phyloP scores from a whole-genome alignment of 2,113 vertebrate genomes.

The Coptodon bakossiorum region DNA sequence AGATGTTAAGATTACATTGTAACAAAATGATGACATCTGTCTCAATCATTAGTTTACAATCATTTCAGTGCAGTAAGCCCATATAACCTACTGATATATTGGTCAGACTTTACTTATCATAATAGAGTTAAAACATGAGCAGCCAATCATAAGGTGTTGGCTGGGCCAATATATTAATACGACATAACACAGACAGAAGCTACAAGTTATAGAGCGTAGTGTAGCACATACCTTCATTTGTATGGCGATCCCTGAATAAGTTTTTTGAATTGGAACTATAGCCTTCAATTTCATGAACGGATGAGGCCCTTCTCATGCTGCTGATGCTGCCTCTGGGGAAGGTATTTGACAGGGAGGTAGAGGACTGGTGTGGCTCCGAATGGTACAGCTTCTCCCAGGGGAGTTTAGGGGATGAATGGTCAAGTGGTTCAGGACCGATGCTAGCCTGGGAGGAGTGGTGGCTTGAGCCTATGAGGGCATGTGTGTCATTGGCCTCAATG shows the following conservation, averaged over 20 bases:
- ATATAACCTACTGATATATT: neutral
- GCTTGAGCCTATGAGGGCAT: slow-evolving; percentile 87
- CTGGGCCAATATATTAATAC: neutral
- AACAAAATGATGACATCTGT: neutral
- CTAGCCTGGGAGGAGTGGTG: slow-evolving; percentile 85
- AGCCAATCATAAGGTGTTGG: neutral
- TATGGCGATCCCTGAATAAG: slow-evolving; percentile 84
- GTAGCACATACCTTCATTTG: slow-evolving; percentile 83
- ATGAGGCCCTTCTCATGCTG: slow-evolving; percentile 92
- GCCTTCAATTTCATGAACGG: slow-evolving; percentile 94
- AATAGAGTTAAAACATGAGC: neutral
- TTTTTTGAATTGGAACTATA: slow-evolving; percentile 83
- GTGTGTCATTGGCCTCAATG: slow-evolving; percentile 86
- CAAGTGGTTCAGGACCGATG: slow-evolving; percentile 80
- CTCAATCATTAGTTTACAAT: neutral
- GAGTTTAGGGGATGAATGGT: slow-evolving; percentile 91
- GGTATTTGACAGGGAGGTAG: slow-evolving; percentile 81
- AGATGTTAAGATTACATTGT: neutral
- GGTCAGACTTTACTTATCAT: neutral
- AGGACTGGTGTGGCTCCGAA: slow-evolving; percentile 81
- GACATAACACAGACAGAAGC: neutral
- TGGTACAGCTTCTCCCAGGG: slow-evolving; percentile 84
- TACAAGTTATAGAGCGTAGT: neutral
- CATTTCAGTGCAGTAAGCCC: neutral
- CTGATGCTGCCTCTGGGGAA: slow-evolving; percentile 87